These are phyloP conservation scores for Cyclophora albipunctata DNA, from an alignment of 2,888 invertebrate genomes.

Conservation along the genomic window DNA sequence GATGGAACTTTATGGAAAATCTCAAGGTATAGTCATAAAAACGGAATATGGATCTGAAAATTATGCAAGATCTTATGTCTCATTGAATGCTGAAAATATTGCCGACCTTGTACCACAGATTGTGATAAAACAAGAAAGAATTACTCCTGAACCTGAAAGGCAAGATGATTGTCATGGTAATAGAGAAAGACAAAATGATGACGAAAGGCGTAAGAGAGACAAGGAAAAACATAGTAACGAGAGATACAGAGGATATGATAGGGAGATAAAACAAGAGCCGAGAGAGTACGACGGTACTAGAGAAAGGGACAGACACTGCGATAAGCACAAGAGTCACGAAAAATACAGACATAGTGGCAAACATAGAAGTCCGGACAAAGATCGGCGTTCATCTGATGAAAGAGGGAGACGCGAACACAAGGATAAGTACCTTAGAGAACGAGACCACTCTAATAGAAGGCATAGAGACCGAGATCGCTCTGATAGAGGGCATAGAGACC, in stretches of 20 bases:
- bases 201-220: background rate
- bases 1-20: constrained; percentile 42
- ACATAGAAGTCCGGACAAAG: too few relatives aligned
- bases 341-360: too few relatives aligned
- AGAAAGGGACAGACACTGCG: constrained; percentile 1
- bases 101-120: background rate
- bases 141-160: constrained; percentile 5
- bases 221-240: background rate
- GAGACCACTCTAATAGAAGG: too few relatives aligned
- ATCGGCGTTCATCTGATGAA: background rate
- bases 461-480: too few relatives aligned
- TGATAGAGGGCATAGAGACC: too few relatives aligned
- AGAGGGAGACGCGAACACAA: constrained; percentile 2
- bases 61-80: constrained; percentile 5
- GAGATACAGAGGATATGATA: background rate
- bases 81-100: background rate
- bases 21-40: constrained; percentile 14
- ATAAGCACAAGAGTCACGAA: too few relatives aligned
- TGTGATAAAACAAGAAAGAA: constrained; percentile 13
- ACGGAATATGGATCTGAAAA: constrained; percentile 12
- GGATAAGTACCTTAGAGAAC: background rate
- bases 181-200: background rate
- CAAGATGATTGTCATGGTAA: background rate
- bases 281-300: constrained; percentile 2
- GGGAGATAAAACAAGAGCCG: constrained; percentile 2